Evolutionary conservation across 2,888 invertebrate genomes (phyloP), one percentile per base, ranked within the genome.

Genomic region (Helleia helle): DNA sequence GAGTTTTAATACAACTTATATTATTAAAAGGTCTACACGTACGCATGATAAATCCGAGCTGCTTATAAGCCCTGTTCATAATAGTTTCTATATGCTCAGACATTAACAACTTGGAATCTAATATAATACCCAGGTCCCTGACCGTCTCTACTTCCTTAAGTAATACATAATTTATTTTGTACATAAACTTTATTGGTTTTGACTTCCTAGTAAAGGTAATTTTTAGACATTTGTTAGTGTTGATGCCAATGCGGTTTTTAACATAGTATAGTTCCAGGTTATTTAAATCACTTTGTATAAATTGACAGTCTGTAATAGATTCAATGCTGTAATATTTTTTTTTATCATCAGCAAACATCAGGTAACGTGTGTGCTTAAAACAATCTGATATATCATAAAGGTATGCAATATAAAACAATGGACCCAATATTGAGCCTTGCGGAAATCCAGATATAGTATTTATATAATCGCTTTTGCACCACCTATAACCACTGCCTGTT

Each of bases 291-390:
- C 13, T 36, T 30, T 41, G 37, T 7, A 41, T 17, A 3, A 7
- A 29, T n/a, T 25, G 9, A 11, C 29, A 36, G 37, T 41, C 29
- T 14, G 6, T 3, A 8, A 25, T 4, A 24, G 22, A 31, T 24
- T 25, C 2, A 4, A 25, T n/a, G 12, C 18, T 13, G 36, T 7
- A 41, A 13, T 24, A 28, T 36, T 36, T 28, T 13, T n/a, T 43
- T n/a, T n/a, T n/a, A n/a, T n/a, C 43, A 18, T 43, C 43, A 9
- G 43, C 43, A 9, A 36, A 36, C 15, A 44, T 13, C 11, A 40
- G 22, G 14, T 28, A 26, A 2, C 24, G 7, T 6, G 26, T 13
- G 8, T 38, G 12, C 30, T 24, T 14, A 4, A 39, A 17, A 22
- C 30, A 39, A 8, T 26, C n/a, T 8, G 22, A 12, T 22, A 29